Conservation (phyloP, 2,797 vertebrate species). For the Poecilia picta region DNA sequence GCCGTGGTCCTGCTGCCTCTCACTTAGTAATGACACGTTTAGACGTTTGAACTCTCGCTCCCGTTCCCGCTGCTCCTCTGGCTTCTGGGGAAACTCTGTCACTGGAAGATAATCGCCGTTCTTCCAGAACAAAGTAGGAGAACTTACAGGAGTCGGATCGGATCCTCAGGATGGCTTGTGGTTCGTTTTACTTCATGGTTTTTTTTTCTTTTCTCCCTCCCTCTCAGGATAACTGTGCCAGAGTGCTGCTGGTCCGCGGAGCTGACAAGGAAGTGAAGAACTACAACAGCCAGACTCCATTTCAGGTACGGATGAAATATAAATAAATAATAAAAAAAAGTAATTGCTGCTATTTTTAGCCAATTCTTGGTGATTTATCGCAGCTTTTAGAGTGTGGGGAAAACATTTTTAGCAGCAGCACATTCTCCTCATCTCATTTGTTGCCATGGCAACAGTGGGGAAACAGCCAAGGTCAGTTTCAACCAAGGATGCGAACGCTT, state of each 20-base stretch:
- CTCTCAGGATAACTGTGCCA: constrained; percentile 91
- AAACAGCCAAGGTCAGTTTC: constrained; percentile 56
- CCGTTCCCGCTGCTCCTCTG: constrained; percentile 36
- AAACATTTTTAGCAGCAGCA: constrained; percentile 30
- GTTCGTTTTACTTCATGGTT: not conserved
- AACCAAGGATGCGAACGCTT: constrained; percentile 27
- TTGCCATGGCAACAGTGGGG: constrained; percentile 65
- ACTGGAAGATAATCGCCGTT: constrained; percentile 28
- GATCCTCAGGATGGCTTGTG: not conserved
- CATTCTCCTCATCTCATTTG: constrained; percentile 46
- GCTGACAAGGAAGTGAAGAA: constrained; percentile 94
- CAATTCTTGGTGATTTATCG: constrained; percentile 17
- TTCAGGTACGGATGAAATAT: constrained; percentile 84
- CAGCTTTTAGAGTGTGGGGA: constrained; percentile 8
- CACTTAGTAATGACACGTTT: constrained; percentile 27
- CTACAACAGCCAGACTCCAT: constrained; percentile 94
- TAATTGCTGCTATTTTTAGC: not conserved
- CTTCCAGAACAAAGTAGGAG: constrained; percentile 48
- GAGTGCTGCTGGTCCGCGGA: constrained; percentile 91
- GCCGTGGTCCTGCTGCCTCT: constrained; percentile 34
- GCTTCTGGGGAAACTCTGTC: constrained; percentile 36
- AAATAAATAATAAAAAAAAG: not conserved
- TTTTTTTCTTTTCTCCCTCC: not conserved
- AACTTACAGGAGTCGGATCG: not conserved
- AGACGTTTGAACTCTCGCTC: not conserved